Evolutionary conservation across 2,797 vertebrate species (phyloP), one percentile per base, ranked within the genome.

Genomic region (Parotocinclus haroldoi): DNA sequence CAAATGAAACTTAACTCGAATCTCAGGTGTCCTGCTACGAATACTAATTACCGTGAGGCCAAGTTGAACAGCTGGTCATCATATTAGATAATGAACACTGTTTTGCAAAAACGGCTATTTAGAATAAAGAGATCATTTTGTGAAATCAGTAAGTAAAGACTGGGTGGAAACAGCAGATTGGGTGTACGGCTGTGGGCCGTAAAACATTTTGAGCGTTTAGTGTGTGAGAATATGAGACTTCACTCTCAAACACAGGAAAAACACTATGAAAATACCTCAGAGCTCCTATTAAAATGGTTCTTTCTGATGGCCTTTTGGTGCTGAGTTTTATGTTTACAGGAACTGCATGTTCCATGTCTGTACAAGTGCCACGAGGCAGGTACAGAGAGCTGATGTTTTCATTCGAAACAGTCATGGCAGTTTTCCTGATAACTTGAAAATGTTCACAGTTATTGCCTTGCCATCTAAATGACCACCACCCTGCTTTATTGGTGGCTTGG

Each of bases 341-440:
- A 27, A 42, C 9, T 39, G 55, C 19, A 45, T 14, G 42, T 65
- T 12, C 18, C n/a, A 14, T 65, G 46, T 53, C 42, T 59, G 16
- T 63, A 55, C 40, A 54, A 52, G 51, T 46, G 61, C 37, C 4
- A 27, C 27, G 27, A 27, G 27, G 27, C 27, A 27, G 27, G 27
- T 11, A 4, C 27, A 53, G 44, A 65, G 59, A 64, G 53, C 19
- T 48, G 40, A 40, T 27, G 10, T 65, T 71, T 49, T 54, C 17
- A 11, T 16, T 57, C 45, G 17, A 51, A 48, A 50, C 53, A 38
- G 37, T 49, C 52, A 45, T 64, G 59, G 54, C 56, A 54, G 39
- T 19, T 46, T 19, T 51, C 54, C 27, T 58, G 48, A 63, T 54
- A 52, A 40, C 38, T 39, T 42, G 48, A 13, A 46, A 65, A 65